Base-by-base conservation (phyloP, 1,140 invertebrate genomes). In the Gyrodactylus salaris region DNA sequence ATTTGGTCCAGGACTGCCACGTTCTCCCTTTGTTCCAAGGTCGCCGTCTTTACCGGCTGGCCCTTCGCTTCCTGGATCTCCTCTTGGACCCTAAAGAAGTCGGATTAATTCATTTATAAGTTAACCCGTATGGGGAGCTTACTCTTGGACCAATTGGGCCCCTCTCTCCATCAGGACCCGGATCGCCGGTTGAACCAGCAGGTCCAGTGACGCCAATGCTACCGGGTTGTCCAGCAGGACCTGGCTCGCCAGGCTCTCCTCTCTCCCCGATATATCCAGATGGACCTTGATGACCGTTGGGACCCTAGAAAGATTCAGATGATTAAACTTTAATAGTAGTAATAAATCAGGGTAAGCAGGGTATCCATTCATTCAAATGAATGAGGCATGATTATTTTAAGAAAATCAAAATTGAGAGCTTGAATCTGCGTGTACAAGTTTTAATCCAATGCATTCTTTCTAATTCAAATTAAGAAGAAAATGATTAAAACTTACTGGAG, bases 211-310 rank as follows among this genome's bases (percentile, higher is more conserved):
- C 25, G 25, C 75, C 75, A 69, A 27, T 74, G 2, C 1, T 7
- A 25, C 75, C 75, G 0, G 25, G 25, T 2, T 24, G 24, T 70
- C 75, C 75, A 2, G 23, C 73, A 21, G 73, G 24, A 1, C 75
- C 75, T 68, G 73, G 54, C 27, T 25, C 73, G 68, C 75, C 75
- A 74, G 23, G 74, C 22, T 74, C 69, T n/a, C 75, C 75, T 70
- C 68, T 70, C 24, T 25, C 21, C 1, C 75, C 75, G 24, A 23
- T 26, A 21, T 68, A 25, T 1, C 75, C 75, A 22, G 27, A 24
- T 1, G 22, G 27, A 1, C 74, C 74, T 68, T 68, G 27, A 54
- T 69, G 1, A n/a, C 74, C 74, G 68, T 27, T 73, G 68, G 26
- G 20, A 2, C 75, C 75, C 70, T 71, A 71, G 20, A 16, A 69